Base-by-base conservation (phyloP, 2,113 vertebrate genomes). In the Sylvietta virens region DNA sequence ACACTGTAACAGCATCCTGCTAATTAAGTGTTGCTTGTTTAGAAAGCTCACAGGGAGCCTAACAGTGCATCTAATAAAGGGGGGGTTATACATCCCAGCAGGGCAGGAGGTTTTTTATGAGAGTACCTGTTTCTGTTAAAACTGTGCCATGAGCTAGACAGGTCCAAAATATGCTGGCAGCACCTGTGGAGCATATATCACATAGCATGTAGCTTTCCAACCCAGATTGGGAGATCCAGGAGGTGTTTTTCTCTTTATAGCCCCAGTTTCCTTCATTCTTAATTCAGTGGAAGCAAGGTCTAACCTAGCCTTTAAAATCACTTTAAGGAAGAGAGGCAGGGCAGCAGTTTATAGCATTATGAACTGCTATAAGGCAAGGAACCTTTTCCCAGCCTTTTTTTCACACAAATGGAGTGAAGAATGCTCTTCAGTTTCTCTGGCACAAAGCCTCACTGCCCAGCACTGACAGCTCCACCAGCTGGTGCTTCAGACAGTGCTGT, bases 91-190 rank as follows among this genome's bases (percentile, higher is more conserved):
- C 48, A 69, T 69, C 73, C 62, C 77, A 86, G 56, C 72, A 78
- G 83, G 42, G 33, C 62, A 62, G 47, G 23, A 80, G 28, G 47
- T 17, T 39, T 88, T 82, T 42, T 50, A 11, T 47, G 39, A 31
- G 40, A 78, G 33, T 37, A 20, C 91, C n/a, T 56, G 31, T 61
- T 86, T 31, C 64, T 89, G 45, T 42, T 70, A 24, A 9, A 56
- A 3, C 9, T 0, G 0, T 90, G 69, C 86, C 61, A 24, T 0
- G 7, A 62, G 33, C 54, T 26, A 8, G 35, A 27, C 13, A 9
- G n/a, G 40, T 73, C 56, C 8, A 7, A 33, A 60, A 33, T 4
- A 1, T 11, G 45, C 58, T 83, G 71, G 53, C 53, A 80, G 57
- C 5, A 9, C 27, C 58, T 35, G 1, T 24, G 50, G 37, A 45